Conservation (phyloP, 1,140 invertebrate genomes). For the Octopus sinensis region DNA sequence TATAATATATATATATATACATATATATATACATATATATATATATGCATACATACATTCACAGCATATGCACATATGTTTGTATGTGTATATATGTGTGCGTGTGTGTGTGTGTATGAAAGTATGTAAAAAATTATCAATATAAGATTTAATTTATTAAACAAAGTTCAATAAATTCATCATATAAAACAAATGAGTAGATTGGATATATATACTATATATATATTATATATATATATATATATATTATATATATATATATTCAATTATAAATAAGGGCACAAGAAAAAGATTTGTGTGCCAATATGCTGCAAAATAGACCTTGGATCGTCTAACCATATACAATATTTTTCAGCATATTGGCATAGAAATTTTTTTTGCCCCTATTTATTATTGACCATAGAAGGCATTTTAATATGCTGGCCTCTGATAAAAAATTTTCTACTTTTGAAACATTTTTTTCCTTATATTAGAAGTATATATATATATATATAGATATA, state of each 20-base stretch:
- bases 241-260: slow-evolving; percentile 5
- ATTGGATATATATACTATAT: too few relatives aligned
- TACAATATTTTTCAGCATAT: too few relatives aligned
- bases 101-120: neutral
- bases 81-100: neutral
- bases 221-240: too few relatives aligned
- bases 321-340: too few relatives aligned
- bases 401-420: too few relatives aligned
- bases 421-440: too few relatives aligned
- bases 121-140: neutral
- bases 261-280: neutral
- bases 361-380: too few relatives aligned
- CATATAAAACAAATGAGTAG: too few relatives aligned
- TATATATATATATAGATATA: neutral
- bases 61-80: neutral
- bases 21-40: neutral
- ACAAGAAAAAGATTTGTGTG: neutral
- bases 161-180: too few relatives aligned
- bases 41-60: neutral
- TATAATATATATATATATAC: slow-evolving; percentile 1
- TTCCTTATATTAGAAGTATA: neutral
- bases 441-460: too few relatives aligned
- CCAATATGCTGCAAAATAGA: neutral
- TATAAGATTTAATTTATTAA: too few relatives aligned
- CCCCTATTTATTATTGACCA: too few relatives aligned